These are phyloP conservation scores for Dolichoris vasculosae DNA, from an alignment of 1,140 invertebrate genomes.

Conservation along the genomic window DNA sequence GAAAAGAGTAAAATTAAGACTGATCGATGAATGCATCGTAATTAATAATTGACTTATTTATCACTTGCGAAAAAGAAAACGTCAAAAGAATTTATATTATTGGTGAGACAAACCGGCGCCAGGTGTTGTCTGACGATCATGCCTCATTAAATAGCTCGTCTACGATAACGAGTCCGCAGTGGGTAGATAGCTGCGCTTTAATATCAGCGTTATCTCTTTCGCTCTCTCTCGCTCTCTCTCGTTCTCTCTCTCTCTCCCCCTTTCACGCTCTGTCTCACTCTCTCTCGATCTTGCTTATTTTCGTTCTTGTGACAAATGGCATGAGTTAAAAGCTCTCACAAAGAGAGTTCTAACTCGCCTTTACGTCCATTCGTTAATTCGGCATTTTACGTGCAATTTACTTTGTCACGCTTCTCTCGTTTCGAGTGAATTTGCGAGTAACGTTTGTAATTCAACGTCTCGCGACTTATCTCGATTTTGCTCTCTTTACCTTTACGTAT, in stretches of 20 bases:
- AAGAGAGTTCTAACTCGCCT: background rate
- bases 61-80: no score
- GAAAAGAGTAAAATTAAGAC: no score
- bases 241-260: no score
- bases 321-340: slow-evolving; percentile 1
- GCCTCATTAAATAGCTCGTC: background rate
- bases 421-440: background rate
- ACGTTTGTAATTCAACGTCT: background rate
- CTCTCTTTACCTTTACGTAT: background rate
- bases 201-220: background rate
- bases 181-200: background rate
- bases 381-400: background rate
- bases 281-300: background rate
- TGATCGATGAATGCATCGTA: no score
- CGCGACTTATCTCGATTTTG: background rate
- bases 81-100: background rate
- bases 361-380: background rate
- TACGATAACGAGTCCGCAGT: background rate
- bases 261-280: background rate
- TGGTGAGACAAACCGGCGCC: background rate
- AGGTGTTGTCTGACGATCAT: background rate
- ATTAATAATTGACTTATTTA: no score
- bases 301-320: background rate
- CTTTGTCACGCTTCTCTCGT: background rate
- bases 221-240: no score